Base-by-base conservation (phyloP, 1,140 invertebrate species). In the Diorhabda carinulata region DNA sequence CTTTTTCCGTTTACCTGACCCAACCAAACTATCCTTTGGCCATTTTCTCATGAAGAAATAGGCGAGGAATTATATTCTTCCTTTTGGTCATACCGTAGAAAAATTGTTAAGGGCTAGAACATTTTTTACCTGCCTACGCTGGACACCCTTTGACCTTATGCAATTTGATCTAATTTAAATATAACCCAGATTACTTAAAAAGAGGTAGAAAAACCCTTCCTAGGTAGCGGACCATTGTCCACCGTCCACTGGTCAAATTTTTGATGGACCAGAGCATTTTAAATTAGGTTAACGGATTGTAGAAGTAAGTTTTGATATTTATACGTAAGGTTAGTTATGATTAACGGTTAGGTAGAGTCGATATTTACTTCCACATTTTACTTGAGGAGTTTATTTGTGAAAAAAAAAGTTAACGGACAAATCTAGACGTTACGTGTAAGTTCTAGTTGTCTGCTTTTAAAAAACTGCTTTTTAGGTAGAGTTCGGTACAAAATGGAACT, bases 111-210 rank as follows among this genome's bases (percentile, higher is more conserved):
- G 10, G 9, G 3, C 5, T 43, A 25, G 25, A 25, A 25, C 1
- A 25, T 25, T 25, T 25, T 25, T 41, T 69, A 63, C 67, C 67
- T 69, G 61, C 67, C 61, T 44, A 69, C 56, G 57, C 67, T 47
- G 43, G 9, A 25, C 58, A 62, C 61, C 61, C 61, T 56, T 61
- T 61, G 67, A 69, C 67, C 67, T 69, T 41, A 43, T 60, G 61
- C 56, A 69, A 69, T 64, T 57, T 69, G 67, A 69, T 42, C 67
- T 57, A 64, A 69, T 69, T 69, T 69, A 69, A 69, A 69, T 69
- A 58, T 56, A 40, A 8, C 61, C 43, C 44, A 43, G 61, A 62
- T 62, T 62, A 62, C n/a, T 42, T 40, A n/a, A 43, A 62, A 62
- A 43, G 43, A 62, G 61, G 10, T 58, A 64, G 47, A 69, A 63